Conservation (phyloP, 2,797 vertebrate species). For the Chrosomus eos region DNA sequence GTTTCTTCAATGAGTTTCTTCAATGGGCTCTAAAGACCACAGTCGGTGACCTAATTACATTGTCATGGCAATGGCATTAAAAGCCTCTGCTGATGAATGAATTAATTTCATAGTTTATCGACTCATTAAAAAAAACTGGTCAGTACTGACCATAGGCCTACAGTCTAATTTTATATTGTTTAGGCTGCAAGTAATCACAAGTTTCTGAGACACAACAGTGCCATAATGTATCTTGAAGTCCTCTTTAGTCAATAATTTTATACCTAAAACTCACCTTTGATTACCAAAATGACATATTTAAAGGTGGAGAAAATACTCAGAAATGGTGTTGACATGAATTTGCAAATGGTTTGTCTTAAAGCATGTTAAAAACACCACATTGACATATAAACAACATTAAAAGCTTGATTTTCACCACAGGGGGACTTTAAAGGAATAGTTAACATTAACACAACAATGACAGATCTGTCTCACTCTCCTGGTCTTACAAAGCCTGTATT, state of each 20-base stretch:
- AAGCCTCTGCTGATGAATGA: constrained; percentile 12
- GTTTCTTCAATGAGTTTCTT: constrained; percentile 3
- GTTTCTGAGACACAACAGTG: background rate
- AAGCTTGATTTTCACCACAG: no score
- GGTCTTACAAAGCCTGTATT: background rate
- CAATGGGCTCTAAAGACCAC: background rate
- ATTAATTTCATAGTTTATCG: background rate
- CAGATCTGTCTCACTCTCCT: background rate
- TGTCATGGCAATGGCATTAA: constrained; percentile 39
- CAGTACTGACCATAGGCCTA: background rate
- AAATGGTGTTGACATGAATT: no score
- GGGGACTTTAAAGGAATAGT: background rate
- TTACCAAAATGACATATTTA: no score
- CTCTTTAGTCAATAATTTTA: no score
- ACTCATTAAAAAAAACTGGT: background rate
- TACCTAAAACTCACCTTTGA: no score
- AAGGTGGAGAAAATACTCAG: no score
- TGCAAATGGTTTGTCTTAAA: no score
- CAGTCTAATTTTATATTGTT: background rate
- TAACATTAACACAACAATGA: background rate
- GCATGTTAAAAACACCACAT: no score
- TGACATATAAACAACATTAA: no score
- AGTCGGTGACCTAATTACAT: constrained; percentile 24
- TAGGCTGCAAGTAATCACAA: background rate
- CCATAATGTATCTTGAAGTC: background rate